Percentiles rank a stretch among this genome's conserved stretches.
Conservation (phyloP, 2,113 vertebrate species). For the Hippopotamus amphibius region DNA sequence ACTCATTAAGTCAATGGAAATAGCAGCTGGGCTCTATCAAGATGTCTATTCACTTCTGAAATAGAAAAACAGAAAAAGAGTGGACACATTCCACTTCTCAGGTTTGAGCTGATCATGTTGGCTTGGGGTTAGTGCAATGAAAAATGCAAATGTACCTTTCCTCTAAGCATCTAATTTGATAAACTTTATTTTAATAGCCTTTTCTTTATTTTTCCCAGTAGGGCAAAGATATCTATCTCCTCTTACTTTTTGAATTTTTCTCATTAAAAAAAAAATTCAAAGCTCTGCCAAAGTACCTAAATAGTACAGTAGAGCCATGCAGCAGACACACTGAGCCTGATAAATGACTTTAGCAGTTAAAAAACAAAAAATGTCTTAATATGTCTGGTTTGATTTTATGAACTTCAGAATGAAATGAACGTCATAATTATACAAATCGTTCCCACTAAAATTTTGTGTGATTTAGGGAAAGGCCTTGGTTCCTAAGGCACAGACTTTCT, state of each 20-base stretch:
- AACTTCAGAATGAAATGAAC: constrained; percentile 25
- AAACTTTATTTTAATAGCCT: constrained; percentile 33
- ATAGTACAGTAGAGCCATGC: not conserved
- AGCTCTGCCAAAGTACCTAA: constrained; percentile 17
- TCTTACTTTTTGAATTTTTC: not conserved
- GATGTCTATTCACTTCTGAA: constrained; percentile 56
- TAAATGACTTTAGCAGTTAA: not conserved
- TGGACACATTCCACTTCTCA: not conserved
- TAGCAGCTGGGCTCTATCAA: constrained; percentile 38
- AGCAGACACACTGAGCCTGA: not conserved
- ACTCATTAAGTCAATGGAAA: constrained; percentile 63
- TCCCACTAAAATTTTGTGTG: not conserved
- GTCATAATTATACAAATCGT: not conserved
- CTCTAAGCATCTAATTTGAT: not conserved
- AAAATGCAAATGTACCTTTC: not conserved
- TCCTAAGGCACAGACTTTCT: not conserved
- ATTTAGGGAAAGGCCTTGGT: not conserved
- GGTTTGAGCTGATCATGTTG: not conserved
- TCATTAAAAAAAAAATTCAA: constrained; percentile 31
- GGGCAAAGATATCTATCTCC: not conserved
- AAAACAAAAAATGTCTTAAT: not conserved
- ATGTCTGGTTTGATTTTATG: constrained; percentile 42
- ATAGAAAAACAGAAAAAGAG: constrained; percentile 44
- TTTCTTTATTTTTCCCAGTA: constrained; percentile 15
- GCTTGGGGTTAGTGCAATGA: not conserved